These are phyloP conservation scores for Ephialtes manifestator DNA, from an alignment of 2,888 invertebrate genomes.

Conservation along the genomic window DNA sequence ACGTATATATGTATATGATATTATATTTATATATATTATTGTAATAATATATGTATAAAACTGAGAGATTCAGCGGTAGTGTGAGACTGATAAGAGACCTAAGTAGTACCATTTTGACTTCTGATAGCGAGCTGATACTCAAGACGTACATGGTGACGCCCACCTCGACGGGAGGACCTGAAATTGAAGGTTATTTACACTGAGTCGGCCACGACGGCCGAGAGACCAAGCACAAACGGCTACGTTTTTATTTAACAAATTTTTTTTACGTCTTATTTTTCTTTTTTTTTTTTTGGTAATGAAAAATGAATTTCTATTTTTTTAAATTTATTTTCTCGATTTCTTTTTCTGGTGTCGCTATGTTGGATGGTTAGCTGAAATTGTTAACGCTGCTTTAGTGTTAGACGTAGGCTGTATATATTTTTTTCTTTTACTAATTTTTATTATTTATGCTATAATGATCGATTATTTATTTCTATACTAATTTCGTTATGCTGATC, in stretches of 20 bases:
- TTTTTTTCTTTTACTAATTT: slow-evolving; percentile 4
- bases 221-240: slow-evolving; percentile 72
- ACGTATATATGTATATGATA: slow-evolving; percentile 46
- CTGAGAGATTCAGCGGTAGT: slow-evolving; percentile 76
- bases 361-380: slow-evolving; percentile 75
- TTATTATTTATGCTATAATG: background rate
- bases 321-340: slow-evolving; percentile 27
- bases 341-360: slow-evolving; percentile 63
- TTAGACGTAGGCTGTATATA: slow-evolving; percentile 1
- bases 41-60: slow-evolving; percentile 61
- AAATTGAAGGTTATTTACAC: slow-evolving; percentile 86
- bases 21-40: slow-evolving; percentile 53
- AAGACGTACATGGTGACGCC: slow-evolving; percentile 94
- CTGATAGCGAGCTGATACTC: slow-evolving; percentile 93
- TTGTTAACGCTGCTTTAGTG: slow-evolving; percentile 69
- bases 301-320: slow-evolving; percentile 30
- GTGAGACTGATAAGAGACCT: slow-evolving; percentile 81
- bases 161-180: slow-evolving; percentile 93
- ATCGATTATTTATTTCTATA: slow-evolving; percentile 2
- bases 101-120: slow-evolving; percentile 93
- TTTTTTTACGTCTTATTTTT: slow-evolving; percentile 41
- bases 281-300: slow-evolving; percentile 55
- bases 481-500: slow-evolving; percentile 5
- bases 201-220: slow-evolving; percentile 82
- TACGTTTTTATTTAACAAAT: slow-evolving; percentile 63